phyloP scores from a whole-genome alignment of 2,797 vertebrate species.

The Staurois parvus region DNA sequence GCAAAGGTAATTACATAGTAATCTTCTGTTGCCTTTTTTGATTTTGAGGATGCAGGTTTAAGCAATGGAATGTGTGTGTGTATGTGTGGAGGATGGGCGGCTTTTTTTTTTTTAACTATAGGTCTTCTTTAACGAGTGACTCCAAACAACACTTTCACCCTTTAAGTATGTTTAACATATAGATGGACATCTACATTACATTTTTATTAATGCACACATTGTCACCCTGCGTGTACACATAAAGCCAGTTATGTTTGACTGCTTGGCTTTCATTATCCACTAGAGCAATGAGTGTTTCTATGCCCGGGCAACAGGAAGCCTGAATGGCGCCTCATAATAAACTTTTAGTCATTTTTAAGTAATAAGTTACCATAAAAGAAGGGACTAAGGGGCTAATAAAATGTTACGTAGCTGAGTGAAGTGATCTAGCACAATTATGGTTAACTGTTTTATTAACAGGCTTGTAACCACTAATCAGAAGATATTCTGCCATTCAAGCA shows the following conservation, averaged over 20 bases:
- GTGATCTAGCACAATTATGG: background rate
- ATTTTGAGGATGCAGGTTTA: too few relatives aligned
- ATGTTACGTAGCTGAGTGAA: conserved; percentile 6
- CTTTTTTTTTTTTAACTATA: too few relatives aligned
- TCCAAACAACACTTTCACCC: too few relatives aligned
- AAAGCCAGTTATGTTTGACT: background rate
- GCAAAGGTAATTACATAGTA: too few relatives aligned
- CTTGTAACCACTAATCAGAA: background rate
- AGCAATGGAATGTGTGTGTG: too few relatives aligned
- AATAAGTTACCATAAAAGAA: conserved; percentile 23
- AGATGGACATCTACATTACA: too few relatives aligned
- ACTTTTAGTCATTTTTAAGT: conserved; percentile 23
- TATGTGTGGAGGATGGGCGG: too few relatives aligned
- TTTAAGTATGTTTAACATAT: too few relatives aligned
- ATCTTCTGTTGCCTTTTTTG: too few relatives aligned
- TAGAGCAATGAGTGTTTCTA: background rate
- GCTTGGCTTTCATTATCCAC: background rate
- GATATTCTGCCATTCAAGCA: background rate
- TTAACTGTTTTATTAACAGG: background rate
- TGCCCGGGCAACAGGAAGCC: conserved; percentile 26
- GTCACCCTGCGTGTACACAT: background rate
- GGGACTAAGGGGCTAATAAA: conserved; percentile 27
- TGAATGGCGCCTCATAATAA: conserved; percentile 31
- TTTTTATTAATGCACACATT: background rate
- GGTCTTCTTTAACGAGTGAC: too few relatives aligned